phyloP scores from a whole-genome alignment of 2,113 vertebrate species.

The Xyliphius kryptos region DNA sequence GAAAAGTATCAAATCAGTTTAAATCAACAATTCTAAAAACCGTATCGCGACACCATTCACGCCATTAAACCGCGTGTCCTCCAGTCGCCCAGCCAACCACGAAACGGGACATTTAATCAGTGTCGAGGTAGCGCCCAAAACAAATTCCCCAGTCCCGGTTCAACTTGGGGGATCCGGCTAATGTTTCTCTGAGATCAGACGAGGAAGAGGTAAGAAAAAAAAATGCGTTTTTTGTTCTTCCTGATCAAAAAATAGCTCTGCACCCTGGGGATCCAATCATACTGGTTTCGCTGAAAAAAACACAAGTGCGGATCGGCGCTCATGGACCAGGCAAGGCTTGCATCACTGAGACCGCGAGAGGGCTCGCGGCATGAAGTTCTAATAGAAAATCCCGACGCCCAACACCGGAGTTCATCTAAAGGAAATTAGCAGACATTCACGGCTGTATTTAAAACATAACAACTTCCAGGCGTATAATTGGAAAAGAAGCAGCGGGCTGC shows the following conservation, averaged over 20 bases:
- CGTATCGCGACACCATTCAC: too few relatives aligned
- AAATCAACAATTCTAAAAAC: too few relatives aligned
- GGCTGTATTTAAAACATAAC: conserved; percentile 9
- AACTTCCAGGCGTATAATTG: background rate
- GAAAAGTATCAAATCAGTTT: too few relatives aligned
- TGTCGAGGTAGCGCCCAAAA: too few relatives aligned
- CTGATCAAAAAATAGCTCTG: background rate
- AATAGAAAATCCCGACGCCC: conserved; percentile 1
- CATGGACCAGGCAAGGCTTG: conserved; percentile 9
- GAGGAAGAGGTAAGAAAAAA: background rate
- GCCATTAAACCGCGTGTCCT: too few relatives aligned
- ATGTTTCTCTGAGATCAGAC: too few relatives aligned
- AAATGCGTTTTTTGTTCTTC: conserved; percentile 18
- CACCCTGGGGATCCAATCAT: conserved; percentile 24
- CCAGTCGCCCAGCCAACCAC: too few relatives aligned
- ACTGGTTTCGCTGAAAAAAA: conserved; percentile 23
- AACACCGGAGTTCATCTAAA: background rate
- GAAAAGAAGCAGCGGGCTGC: background rate
- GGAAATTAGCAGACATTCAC: conserved; percentile 5
- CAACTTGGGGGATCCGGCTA: too few relatives aligned
- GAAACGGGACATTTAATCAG: too few relatives aligned
- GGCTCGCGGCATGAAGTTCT: background rate
- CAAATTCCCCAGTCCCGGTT: too few relatives aligned
- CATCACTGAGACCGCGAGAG: conserved; percentile 2
- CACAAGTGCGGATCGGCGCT: conserved; percentile 11